Conservation (phyloP, 2,797 vertebrate genomes). For the Channallabes apus region DNA sequence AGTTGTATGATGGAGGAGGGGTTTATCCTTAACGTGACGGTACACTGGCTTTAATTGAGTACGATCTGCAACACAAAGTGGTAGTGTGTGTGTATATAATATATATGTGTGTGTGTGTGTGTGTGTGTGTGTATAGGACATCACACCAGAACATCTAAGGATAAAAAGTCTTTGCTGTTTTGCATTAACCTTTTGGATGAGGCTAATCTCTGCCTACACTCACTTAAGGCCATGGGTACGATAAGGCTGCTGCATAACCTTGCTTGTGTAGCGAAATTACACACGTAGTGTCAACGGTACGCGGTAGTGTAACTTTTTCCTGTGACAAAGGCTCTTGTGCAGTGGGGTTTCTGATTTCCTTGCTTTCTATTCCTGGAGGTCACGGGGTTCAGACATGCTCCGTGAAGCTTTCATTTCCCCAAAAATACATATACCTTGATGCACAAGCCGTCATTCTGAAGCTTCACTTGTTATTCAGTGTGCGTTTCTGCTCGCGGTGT, state of each 20-base stretch:
- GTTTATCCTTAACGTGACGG: background rate
- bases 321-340: constrained; percentile 48
- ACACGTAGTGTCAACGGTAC: background rate
- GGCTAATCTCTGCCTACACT: constrained; percentile 11
- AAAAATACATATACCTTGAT: constrained; percentile 57
- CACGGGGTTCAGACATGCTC: background rate
- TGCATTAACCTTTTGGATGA: constrained; percentile 16
- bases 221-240: constrained; percentile 2
- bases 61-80: background rate
- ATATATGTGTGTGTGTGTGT: background rate
- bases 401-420: constrained; percentile 32
- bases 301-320: constrained; percentile 1
- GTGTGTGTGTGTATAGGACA: background rate
- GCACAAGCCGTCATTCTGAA: constrained; percentile 27
- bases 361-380: constrained; percentile 46
- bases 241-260: constrained; percentile 5
- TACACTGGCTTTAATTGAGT: background rate
- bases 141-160: background rate
- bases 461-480: background rate
- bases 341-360: constrained; percentile 41
- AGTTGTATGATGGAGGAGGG: background rate
- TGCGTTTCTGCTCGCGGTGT: background rate
- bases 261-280: background rate
- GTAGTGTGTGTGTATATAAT: background rate
- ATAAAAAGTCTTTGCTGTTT: constrained; percentile 16